Conservation (phyloP, 2,113 vertebrate species). For the Silurus asotus region DNA sequence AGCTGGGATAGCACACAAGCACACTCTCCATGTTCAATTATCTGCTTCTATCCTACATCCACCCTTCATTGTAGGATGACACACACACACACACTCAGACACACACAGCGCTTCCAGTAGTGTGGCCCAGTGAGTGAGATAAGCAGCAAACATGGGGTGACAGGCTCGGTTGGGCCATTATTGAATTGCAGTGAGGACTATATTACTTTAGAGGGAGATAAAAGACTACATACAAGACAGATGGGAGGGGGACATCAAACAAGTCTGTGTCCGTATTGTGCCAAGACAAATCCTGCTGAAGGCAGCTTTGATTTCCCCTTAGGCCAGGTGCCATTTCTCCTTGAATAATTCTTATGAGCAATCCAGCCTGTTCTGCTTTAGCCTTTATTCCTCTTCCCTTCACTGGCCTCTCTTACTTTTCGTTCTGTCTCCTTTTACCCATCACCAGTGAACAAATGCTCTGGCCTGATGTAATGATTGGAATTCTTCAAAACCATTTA, state of each 20-base stretch:
- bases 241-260: constrained; percentile 98
- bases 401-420: constrained; percentile 35
- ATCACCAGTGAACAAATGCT: constrained; percentile 57
- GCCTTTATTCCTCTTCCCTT: constrained; percentile 73
- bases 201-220: constrained; percentile 98
- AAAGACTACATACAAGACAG: constrained; percentile 95
- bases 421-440: constrained; percentile 62
- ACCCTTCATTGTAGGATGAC: constrained; percentile 45
- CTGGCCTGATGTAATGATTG: constrained; percentile 65
- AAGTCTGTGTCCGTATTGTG: constrained; percentile 90
- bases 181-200: constrained; percentile 96
- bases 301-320: constrained; percentile 86
- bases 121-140: constrained; percentile 81
- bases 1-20: constrained; percentile 71
- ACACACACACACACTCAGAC: constrained; percentile 36
- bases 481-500: constrained; percentile 71
- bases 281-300: constrained; percentile 93
- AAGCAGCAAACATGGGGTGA: constrained; percentile 94
- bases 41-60: constrained; percentile 39
- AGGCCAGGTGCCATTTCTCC: constrained; percentile 87
- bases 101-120: constrained; percentile 67
- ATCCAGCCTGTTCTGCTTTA: constrained; percentile 74
- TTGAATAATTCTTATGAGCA: constrained; percentile 86
- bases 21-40: constrained; percentile 56
- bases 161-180: constrained; percentile 93